These are phyloP conservation scores for Acleris emargana DNA, from an alignment of 2,888 invertebrate species.

Conservation along the genomic window DNA sequence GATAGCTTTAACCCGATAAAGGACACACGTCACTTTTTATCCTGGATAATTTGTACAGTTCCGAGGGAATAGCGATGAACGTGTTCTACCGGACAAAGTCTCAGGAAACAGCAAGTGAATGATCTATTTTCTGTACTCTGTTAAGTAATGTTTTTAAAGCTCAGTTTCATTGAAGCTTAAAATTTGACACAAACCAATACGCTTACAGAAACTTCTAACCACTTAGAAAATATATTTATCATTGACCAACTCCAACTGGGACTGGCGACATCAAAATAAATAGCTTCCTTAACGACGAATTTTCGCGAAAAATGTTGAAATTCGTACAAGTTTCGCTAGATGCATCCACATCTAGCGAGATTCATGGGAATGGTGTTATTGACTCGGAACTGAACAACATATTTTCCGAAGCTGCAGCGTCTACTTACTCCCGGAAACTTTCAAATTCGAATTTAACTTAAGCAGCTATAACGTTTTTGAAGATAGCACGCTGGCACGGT, in stretches of 20 bases:
- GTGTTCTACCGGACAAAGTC: no score
- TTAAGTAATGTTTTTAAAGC: no score
- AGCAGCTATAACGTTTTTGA: not conserved
- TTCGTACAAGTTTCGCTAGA: slow-evolving; percentile 39
- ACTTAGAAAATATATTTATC: not conserved
- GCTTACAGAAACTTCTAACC: not conserved
- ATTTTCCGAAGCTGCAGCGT: slow-evolving; percentile 46
- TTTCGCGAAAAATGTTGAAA: slow-evolving; percentile 43
- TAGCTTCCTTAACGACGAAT: slow-evolving; percentile 16
- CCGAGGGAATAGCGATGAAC: no score
- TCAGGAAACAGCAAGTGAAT: no score
- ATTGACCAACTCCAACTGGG: not conserved
- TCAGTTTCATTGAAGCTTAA: no score
- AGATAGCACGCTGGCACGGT: no score
- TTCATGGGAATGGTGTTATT: slow-evolving; percentile 73
- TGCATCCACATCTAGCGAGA: slow-evolving; percentile 56
- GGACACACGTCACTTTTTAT: no score
- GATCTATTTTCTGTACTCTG: no score
- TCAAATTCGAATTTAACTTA: slow-evolving; percentile 6
- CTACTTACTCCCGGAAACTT: slow-evolving; percentile 4
- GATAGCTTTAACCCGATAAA: no score
- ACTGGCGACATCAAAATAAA: slow-evolving; percentile 6
- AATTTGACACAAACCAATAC: not conserved
- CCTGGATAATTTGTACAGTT: no score
- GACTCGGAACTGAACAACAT: slow-evolving; percentile 69